Base-by-base conservation (phyloP, 2,113 vertebrate genomes). In the Casuarius casuarius region DNA sequence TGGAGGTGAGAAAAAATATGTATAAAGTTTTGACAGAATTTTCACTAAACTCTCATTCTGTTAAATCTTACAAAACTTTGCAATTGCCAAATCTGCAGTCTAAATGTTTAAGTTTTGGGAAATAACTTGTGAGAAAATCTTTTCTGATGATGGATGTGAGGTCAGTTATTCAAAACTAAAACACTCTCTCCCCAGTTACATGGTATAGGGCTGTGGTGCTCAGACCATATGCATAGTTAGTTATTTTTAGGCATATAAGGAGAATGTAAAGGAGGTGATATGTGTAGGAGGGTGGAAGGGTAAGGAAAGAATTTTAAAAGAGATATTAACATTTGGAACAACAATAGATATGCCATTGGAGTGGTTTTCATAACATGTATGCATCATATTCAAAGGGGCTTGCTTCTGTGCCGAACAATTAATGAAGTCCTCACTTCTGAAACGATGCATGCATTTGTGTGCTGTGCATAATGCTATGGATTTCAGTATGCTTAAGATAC, bases 211-310 rank as follows among this genome's bases (percentile, higher is more conserved):
- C 96, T 96, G 94, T 94, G 90, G 96, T 95, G 80, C 96, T 96
- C 94, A 93, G 94, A 96, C 96, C 96, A 97, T 96, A 97, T 96
- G 96, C 62, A 76, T 84, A 95, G 80, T 78, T 93, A 83, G 95
- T 82, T 97, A 96, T 97, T 96, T 97, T 93, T 97, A 97, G 92
- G 52, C 94, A 49, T 91, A 94, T 96, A 93, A 92, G 35, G 90
- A 95, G 95, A 96, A 96, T 78, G 86, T 97, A 97, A 95, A 95
- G 93, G 94, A 97, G 93, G 95, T 94, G 92, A 94, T 92, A 83
- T 78, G 79, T 93, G 95, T 97, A 93, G 95, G 95, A 96, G 94
- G 88, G 31, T 94, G 65, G 95, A 96, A 96, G 92, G 35, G 77
- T 92, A 92, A 71, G 79, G 71, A 83, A 90, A 40, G 67, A 91